Conservation (phyloP, 2,113 vertebrate genomes). For the Cettia cetti region DNA sequence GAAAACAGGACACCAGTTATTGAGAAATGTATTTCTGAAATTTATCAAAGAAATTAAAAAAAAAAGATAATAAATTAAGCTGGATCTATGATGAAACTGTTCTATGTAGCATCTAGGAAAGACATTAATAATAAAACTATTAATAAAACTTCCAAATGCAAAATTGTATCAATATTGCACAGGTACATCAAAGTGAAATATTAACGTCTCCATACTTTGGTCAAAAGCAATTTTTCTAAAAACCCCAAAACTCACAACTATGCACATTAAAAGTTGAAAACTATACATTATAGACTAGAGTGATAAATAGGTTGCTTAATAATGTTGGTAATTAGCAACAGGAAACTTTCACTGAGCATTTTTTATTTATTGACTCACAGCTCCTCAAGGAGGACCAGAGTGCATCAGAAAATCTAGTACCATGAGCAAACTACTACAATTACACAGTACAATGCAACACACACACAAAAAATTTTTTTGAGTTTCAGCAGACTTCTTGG, state of each 20-base stretch:
- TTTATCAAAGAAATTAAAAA: background rate
- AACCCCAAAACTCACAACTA: background rate
- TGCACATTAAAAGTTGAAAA: background rate
- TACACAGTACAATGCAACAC: background rate
- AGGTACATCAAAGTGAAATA: background rate
- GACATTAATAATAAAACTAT: background rate
- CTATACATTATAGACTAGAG: background rate
- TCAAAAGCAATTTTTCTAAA: background rate
- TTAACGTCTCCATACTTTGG: background rate
- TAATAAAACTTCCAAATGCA: background rate
- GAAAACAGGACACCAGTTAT: background rate
- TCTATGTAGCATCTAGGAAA: background rate
- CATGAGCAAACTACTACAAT: background rate
- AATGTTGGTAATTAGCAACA: background rate
- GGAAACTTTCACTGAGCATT: background rate
- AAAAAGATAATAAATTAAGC: background rate
- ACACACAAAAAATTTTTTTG: background rate
- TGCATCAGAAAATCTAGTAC: background rate
- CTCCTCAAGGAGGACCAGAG: background rate
- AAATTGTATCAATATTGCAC: background rate
- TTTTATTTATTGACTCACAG: background rate
- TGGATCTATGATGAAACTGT: background rate
- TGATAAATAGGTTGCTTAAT: background rate
- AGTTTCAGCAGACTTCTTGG: background rate
- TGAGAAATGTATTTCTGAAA: background rate